Percentiles rank a stretch among this genome's conserved stretches.
Evolutionary conservation across 1,140 invertebrate species (phyloP).

Genomic region (Muscidifurax raptorellus): DNA sequence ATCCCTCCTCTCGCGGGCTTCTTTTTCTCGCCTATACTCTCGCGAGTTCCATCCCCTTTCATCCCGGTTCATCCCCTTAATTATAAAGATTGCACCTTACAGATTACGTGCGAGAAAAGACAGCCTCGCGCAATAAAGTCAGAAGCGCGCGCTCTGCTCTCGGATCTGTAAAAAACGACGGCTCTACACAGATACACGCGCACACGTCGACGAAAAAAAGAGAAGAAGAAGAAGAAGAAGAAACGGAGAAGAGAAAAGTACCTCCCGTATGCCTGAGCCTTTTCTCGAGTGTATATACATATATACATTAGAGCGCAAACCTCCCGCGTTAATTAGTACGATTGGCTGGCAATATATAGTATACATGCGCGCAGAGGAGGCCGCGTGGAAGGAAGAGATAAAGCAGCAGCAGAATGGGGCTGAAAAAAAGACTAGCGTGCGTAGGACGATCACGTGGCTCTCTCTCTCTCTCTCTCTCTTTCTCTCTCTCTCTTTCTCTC

Average conservation of each 20-base stretch:
- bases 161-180: neutral
- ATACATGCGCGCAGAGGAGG: neutral
- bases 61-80: conserved; percentile 19
- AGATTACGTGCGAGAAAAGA: conserved; percentile 29
- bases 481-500: too few relatives aligned
- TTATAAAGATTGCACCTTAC: conserved; percentile 36
- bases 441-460: neutral
- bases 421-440: conserved; percentile 11
- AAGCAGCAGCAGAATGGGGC: neutral
- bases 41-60: conserved; percentile 18
- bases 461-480: too few relatives aligned
- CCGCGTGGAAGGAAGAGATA: conserved; percentile 5
- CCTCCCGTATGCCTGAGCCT: neutral
- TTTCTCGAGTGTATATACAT: conserved; percentile 9
- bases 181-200: neutral
- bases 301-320: neutral
- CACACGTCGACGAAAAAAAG: neutral
- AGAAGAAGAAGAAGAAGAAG: neutral
- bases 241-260: neutral
- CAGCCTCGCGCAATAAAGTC: conserved; percentile 14
- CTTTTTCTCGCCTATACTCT: conserved; percentile 22
- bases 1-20: conserved; percentile 23
- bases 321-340: conserved; percentile 31
- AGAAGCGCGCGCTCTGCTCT: neutral
- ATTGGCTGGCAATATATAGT: conserved; percentile 10